These are phyloP conservation scores for Penaeus indicus DNA, from an alignment of 1,140 invertebrate species.

Conservation along the genomic window DNA sequence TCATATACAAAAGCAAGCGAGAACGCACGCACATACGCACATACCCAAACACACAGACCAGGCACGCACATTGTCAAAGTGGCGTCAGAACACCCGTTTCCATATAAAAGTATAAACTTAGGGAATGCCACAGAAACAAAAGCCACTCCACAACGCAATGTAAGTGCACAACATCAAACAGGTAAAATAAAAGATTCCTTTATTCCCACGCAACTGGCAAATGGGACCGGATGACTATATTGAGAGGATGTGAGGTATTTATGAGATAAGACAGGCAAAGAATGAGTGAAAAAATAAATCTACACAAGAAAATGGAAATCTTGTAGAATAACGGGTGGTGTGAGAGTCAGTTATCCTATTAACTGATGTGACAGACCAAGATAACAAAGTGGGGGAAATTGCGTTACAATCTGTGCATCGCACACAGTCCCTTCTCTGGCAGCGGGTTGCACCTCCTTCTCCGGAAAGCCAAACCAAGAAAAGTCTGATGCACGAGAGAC, in stretches of 20 bases:
- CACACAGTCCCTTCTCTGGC: background rate
- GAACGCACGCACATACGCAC: constrained; percentile 35
- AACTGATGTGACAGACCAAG: no score
- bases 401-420: no score
- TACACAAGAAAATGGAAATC: no score
- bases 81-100: constrained; percentile 49
- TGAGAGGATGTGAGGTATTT: background rate
- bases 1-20: background rate
- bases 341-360: no score
- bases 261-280: no score
- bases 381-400: no score
- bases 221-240: background rate
- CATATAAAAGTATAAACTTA: constrained; percentile 63
- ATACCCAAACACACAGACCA: constrained; percentile 11
- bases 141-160: constrained; percentile 36
- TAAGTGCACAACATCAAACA: constrained; percentile 51
- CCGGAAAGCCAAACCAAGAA: constrained; percentile 38
- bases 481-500: constrained; percentile 16
- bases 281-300: no score
- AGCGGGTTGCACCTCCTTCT: constrained; percentile 22
- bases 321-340: no score
- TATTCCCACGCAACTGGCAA: constrained; percentile 2
- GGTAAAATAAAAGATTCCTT: constrained; percentile 34
- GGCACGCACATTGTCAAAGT: constrained; percentile 4
- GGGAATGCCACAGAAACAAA: constrained; percentile 12